These are phyloP conservation scores for Egretta garzetta DNA, from an alignment of 2,113 vertebrate genomes.

Conservation along the genomic window DNA sequence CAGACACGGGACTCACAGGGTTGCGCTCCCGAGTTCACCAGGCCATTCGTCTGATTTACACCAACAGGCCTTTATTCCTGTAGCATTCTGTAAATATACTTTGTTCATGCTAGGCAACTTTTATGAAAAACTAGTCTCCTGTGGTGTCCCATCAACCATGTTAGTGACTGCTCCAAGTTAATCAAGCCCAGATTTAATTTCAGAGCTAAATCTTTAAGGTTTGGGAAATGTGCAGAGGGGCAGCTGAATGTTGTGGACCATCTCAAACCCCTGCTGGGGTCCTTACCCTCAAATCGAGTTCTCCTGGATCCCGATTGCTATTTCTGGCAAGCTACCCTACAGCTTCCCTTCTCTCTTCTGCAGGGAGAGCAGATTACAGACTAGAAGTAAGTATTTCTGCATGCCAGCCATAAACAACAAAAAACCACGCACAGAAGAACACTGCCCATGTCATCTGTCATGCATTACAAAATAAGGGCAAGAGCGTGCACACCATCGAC, in stretches of 20 bases:
- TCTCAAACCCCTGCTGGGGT: neutral
- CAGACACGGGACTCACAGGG: accelerated
- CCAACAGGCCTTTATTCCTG: neutral
- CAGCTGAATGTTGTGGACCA: neutral
- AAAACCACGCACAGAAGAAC: neutral
- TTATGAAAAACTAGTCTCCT: neutral
- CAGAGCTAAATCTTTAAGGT: neutral
- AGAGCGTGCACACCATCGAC: neutral
- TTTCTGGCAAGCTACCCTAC: neutral
- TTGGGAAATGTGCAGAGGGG: neutral
- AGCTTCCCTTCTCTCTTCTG: neutral
- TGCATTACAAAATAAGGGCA: neutral
- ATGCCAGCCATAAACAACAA: neutral
- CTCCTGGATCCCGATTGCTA: neutral
- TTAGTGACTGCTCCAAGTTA: neutral
- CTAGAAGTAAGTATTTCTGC: neutral
- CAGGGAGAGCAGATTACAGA: neutral
- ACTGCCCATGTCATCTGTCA: neutral
- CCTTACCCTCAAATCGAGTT: neutral
- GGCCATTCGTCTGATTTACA: neutral
- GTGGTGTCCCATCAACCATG: neutral
- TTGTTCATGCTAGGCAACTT: neutral
- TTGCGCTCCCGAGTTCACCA: no score
- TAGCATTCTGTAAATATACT: neutral
- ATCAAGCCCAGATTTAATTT: neutral